These are phyloP conservation scores for Neolamprologus sp. DNA, from an alignment of 2,113 vertebrate species.

Conservation along the genomic window DNA sequence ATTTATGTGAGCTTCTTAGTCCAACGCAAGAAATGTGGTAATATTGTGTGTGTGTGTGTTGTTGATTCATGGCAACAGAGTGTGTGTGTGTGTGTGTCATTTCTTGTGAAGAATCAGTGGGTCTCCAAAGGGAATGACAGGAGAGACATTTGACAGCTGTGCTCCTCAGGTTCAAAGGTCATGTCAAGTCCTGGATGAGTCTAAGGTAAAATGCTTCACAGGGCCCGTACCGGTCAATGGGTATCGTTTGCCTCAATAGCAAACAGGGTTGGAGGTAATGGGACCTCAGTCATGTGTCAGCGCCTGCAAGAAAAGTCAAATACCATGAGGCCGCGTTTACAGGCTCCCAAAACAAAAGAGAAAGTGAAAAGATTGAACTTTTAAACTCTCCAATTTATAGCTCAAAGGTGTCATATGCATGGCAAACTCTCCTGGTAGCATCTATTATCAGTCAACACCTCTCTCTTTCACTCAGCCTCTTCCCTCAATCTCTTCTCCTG, in stretches of 20 bases:
- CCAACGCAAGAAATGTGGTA: background rate
- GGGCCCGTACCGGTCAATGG: constrained; percentile 56
- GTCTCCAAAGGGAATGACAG: constrained; percentile 59
- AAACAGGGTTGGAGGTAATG: constrained; percentile 59
- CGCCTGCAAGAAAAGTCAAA: constrained; percentile 58
- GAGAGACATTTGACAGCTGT: constrained; percentile 70
- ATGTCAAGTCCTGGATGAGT: constrained; percentile 66
- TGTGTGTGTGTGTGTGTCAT: constrained; percentile 26
- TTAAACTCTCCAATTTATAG: constrained; percentile 59
- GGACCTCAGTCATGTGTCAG: constrained; percentile 71
- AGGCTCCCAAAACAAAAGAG: constrained; percentile 44
- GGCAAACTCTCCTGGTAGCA: constrained; percentile 38
- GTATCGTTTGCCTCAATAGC: constrained; percentile 52
- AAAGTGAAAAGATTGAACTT: constrained; percentile 60
- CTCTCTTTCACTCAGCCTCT: constrained; percentile 32
- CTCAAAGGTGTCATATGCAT: constrained; percentile 62
- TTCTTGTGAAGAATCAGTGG: constrained; percentile 34
- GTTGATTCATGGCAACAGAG: background rate
- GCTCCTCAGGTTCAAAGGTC: constrained; percentile 67
- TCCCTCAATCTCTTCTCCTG: constrained; percentile 33
- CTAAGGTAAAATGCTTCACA: constrained; percentile 67
- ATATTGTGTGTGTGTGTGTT: background rate
- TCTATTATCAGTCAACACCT: constrained; percentile 55
- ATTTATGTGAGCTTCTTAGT: background rate
- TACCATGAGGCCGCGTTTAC: constrained; percentile 47